Percentiles rank a stretch among this genome's conserved stretches.
phyloP scores from a whole-genome alignment of 2,797 vertebrate genomes.

The Sarcoramphus papa region DNA sequence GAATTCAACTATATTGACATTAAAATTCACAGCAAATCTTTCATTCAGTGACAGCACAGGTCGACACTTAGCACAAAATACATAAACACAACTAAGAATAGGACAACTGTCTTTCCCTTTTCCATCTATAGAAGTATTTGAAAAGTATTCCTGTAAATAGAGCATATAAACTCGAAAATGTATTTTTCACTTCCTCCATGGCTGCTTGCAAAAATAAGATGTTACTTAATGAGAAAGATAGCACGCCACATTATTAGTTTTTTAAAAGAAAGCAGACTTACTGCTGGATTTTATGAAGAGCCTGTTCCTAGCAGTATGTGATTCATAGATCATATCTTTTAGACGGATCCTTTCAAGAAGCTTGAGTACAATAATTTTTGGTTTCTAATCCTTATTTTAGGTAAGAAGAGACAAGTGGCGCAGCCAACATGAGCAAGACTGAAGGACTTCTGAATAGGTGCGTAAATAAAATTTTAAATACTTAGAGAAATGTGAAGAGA shows the following conservation, averaged over 20 bases:
- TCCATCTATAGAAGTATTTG: not conserved
- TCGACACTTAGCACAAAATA: not conserved
- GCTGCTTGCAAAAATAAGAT: not conserved
- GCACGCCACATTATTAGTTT: not conserved
- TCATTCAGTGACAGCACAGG: not conserved
- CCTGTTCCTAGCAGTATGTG: not conserved
- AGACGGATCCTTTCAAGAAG: not conserved
- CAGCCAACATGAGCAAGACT: not conserved
- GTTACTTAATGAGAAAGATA: not conserved
- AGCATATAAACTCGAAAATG: not conserved
- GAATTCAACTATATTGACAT: not conserved
- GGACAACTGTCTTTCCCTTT: not conserved
- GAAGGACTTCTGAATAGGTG: not conserved
- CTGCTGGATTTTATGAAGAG: not conserved
- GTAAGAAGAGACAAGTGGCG: not conserved
- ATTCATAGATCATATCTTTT: not conserved
- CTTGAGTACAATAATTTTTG: not conserved
- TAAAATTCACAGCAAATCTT: not conserved
- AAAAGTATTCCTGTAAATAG: not conserved
- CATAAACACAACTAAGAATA: not conserved
- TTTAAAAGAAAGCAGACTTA: not conserved
- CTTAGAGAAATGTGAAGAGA: not conserved
- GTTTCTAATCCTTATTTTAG: not conserved
- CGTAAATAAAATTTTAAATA: not conserved
- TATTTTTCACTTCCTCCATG: not conserved